A percentile compares a stretch with the other conserved stretches of the same genome.
These are phyloP conservation scores for Oxyura jamaicensis DNA, from an alignment of 2,113 vertebrate genomes.

Conservation along the genomic window DNA sequence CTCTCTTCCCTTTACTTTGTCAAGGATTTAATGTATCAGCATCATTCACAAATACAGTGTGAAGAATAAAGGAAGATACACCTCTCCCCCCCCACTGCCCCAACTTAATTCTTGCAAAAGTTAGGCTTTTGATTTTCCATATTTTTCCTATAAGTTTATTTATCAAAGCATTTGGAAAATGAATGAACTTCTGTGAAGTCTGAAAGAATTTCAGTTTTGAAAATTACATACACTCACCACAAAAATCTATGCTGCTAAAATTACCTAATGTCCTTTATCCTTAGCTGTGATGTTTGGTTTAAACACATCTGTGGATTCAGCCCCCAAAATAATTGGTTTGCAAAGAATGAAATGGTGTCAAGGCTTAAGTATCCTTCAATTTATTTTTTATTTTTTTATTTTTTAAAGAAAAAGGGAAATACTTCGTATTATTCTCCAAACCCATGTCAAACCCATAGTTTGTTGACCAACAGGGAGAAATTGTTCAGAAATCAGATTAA, in stretches of 20 bases:
- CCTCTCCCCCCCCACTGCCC: rapidly evolving
- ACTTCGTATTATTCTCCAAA: neutral
- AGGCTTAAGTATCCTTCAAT: neutral
- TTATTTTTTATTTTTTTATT: too few species aligned
- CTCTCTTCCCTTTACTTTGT: neutral
- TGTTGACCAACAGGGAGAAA: neutral
- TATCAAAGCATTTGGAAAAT: neutral
- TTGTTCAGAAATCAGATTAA: neutral
- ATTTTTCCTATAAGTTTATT: neutral
- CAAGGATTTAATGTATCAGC: neutral
- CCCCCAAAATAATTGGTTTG: neutral
- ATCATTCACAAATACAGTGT: neutral
- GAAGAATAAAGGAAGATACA: neutral
- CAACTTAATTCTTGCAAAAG: neutral
- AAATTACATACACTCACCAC: neutral
- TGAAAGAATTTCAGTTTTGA: neutral
- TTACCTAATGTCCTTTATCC: neutral
- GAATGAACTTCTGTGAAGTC: neutral
- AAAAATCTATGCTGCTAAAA: neutral
- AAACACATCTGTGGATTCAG: neutral
- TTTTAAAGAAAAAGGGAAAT: neutral
- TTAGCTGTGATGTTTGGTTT: neutral
- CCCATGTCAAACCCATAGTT: neutral
- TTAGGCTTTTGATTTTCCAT: neutral
- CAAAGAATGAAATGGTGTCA: neutral